Evolutionary conservation across 2,113 vertebrate species (phyloP), one percentile per base, ranked within the genome.

Genomic region (Condylura cristata): DNA sequence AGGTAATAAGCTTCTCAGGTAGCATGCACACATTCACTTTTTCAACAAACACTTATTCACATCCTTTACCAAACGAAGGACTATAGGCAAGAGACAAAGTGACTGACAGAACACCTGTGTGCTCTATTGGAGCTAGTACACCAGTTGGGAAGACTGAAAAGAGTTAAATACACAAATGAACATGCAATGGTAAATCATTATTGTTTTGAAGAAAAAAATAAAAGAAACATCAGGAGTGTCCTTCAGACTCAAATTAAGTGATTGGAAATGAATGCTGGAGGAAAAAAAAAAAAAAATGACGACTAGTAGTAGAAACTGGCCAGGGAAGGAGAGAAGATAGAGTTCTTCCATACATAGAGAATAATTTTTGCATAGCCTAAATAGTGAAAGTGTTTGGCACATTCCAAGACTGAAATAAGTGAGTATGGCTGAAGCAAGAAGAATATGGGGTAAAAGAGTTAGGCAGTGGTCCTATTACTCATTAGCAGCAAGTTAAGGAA

Each of bases 231-330:
- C 56, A 86, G 41, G 22, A 24, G 8, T 8, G 63, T 60, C 37
- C 68, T 58, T 93, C 22, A 79, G 56, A 51, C 72, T 86, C 70
- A n/a, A 72, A 78, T 0, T 53, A n/a, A 51, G 28, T 61, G 70
- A 39, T 74, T 34, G 65, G 32, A 61, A 88, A 90, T n/a, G 9
- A 39, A 66, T 90, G 32, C 78, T 71, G 30, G 3, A 88, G 84
- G 84, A 22, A 75, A 84, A 95, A 81, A 41, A 61, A 61, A 61
- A 1, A 20, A 78, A 83, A 72, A 34, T 93, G n/a, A 86, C 86
- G 75, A 75, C 86, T 2, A 37, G 65, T 2, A 37, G 65, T 41
- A 82, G 48, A 24, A n/a, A 32, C 51, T 63, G 39, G 26, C 56
- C 39, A 48, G n/a, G 26, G 58, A 56, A 68, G 80, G 39, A 20